Conservation (phyloP, 2,888 invertebrate genomes). For the Scaptomyza caliginosa region DNA sequence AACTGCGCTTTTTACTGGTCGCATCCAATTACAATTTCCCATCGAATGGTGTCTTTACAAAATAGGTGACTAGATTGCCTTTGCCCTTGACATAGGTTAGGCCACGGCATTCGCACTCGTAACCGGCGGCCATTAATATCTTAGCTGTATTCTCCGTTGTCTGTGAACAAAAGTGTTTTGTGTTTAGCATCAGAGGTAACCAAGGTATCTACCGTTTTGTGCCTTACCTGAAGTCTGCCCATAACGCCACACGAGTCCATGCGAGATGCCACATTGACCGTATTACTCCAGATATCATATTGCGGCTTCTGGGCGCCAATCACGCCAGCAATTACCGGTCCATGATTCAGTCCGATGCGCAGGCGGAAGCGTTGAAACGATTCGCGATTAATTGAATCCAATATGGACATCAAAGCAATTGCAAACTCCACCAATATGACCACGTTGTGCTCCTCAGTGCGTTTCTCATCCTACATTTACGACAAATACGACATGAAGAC, state of each 20-base stretch:
- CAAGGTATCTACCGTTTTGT: background rate
- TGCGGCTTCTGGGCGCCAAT: slow-evolving; percentile 99
- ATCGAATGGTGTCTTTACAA: slow-evolving; percentile 93
- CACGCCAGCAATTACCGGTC: slow-evolving; percentile 95
- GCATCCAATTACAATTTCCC: slow-evolving; percentile 84
- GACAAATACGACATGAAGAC: background rate
- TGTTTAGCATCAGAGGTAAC: background rate
- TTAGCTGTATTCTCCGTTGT: slow-evolving; percentile 93
- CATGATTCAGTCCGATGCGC: slow-evolving; percentile 88
- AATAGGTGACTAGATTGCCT: slow-evolving; percentile 94
- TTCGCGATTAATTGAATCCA: slow-evolving; percentile 97
- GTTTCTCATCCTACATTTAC: slow-evolving; percentile 88
- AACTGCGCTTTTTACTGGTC: slow-evolving; percentile 37
- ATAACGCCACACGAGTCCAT: slow-evolving; percentile 98
- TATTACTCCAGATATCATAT: slow-evolving; percentile 99
- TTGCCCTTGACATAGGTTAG: slow-evolving; percentile 98
- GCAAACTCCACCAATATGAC: slow-evolving; percentile 97
- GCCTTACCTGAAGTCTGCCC: slow-evolving; percentile 90
- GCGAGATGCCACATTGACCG: slow-evolving; percentile 97
- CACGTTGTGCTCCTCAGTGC: slow-evolving; percentile 94
- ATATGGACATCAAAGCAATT: slow-evolving; percentile 93
- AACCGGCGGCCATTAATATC: slow-evolving; percentile 93
- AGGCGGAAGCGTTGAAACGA: slow-evolving; percentile 98
- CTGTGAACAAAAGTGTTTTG: slow-evolving; percentile 80
- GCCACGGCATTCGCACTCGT: slow-evolving; percentile 95